Evolutionary conservation across 2,113 vertebrate genomes (phyloP).

Genomic region (Microcebus jonahi): DNA sequence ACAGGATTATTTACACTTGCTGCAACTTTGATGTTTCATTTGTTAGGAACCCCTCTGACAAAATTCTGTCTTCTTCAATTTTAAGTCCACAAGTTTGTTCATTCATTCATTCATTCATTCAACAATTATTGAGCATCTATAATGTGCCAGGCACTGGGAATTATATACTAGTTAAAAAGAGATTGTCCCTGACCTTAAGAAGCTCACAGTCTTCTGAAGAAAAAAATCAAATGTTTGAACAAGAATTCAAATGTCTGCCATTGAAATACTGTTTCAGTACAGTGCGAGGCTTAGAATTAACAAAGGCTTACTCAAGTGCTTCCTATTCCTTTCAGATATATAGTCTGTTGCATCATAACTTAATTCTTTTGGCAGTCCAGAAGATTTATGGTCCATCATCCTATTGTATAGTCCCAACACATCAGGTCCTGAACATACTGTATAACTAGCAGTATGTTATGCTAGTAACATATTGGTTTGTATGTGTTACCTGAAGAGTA

Average conservation of each 20-base stretch:
- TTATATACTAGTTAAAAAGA: background rate
- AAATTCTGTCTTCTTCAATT: background rate
- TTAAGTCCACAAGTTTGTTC: background rate
- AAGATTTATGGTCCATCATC: background rate
- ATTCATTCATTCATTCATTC: background rate
- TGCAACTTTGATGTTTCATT: background rate
- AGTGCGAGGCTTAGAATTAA: background rate
- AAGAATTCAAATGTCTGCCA: background rate
- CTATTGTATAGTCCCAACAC: background rate
- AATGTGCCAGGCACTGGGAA: background rate
- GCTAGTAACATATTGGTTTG: background rate
- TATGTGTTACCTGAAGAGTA: background rate
- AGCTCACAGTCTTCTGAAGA: background rate
- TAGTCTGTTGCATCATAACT: background rate
- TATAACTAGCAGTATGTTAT: background rate
- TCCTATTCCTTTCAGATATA: background rate
- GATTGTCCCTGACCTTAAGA: background rate
- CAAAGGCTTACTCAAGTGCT: background rate
- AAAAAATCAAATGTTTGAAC: background rate
- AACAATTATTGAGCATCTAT: background rate
- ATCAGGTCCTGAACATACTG: background rate
- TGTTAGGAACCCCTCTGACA: background rate
- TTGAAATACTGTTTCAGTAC: background rate
- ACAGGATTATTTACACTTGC: background rate
- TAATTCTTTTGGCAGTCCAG: background rate